phyloP scores from a whole-genome alignment of 2,113 vertebrate species.

The Ahaetulla prasina region DNA sequence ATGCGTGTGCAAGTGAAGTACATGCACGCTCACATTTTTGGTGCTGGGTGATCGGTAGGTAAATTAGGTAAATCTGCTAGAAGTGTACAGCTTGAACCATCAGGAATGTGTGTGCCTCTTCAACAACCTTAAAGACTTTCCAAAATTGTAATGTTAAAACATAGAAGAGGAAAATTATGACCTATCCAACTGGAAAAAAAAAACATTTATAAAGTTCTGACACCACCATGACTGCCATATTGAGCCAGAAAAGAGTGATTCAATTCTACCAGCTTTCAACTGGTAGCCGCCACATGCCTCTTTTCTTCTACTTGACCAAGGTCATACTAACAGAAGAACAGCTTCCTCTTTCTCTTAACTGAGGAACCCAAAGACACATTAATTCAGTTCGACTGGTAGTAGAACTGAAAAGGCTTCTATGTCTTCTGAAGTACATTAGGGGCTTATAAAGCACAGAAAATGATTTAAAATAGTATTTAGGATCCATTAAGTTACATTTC shows the following conservation, averaged over 20 bases:
- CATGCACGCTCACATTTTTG: no score
- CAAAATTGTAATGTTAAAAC: background rate
- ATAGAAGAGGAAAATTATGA: background rate
- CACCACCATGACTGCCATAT: background rate
- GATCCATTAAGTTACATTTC: background rate
- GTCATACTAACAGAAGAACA: background rate
- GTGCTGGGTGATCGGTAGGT: no score
- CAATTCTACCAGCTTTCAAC: background rate
- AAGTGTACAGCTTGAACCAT: background rate
- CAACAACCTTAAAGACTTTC: background rate
- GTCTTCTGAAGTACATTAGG: background rate
- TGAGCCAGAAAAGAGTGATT: background rate
- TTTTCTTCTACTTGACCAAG: background rate
- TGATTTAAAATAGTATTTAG: background rate
- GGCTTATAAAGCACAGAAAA: background rate
- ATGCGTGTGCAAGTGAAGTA: no score
- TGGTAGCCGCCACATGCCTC: background rate
- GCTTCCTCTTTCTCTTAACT: background rate
- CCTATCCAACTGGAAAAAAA: background rate
- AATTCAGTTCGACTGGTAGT: background rate
- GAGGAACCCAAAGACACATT: background rate
- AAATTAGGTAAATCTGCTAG: no score
- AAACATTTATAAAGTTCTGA: background rate
- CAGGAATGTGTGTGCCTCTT: background rate
- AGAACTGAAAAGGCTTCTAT: background rate